A percentile compares a stretch with the other conserved stretches of the same genome.
Conservation (phyloP, 1,140 invertebrate species). For the Megalopta genalis region DNA sequence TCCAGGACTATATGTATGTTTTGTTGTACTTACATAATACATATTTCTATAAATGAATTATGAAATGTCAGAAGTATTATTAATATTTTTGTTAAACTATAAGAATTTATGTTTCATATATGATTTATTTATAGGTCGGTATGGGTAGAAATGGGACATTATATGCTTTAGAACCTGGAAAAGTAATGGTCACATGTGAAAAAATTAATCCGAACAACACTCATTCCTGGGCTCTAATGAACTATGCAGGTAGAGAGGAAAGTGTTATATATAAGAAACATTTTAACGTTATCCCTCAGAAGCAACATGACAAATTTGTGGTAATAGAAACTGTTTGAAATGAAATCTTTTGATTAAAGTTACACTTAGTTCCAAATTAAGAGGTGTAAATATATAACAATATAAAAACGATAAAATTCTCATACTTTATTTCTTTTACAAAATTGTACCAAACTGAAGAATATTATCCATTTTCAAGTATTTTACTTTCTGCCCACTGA, state of each 20-base stretch:
- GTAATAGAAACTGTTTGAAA: constrained; percentile 85
- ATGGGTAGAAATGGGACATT: constrained; percentile 88
- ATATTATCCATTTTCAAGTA: constrained; percentile 41
- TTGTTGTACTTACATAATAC: constrained; percentile 13
- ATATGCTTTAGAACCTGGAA: constrained; percentile 87
- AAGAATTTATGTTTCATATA: not conserved
- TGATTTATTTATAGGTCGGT: constrained; percentile 84
- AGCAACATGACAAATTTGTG: constrained; percentile 87
- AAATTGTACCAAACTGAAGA: constrained; percentile 7
- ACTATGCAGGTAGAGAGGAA: constrained; percentile 83
- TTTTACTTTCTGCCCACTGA: constrained; percentile 74
- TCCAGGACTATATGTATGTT: constrained; percentile 88
- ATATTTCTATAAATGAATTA: too few relatives aligned
- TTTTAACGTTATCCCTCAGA: constrained; percentile 88
- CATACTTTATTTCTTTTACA: constrained; percentile 1
- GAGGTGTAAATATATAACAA: not conserved
- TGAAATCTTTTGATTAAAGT: not conserved
- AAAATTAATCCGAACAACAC: constrained; percentile 86
- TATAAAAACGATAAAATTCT: not conserved
- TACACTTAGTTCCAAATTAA: not conserved
- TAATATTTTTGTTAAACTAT: too few relatives aligned
- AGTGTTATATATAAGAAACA: constrained; percentile 90
- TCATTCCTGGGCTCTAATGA: constrained; percentile 84
- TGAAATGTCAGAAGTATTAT: too few relatives aligned
- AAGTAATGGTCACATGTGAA: constrained; percentile 89